Evolutionary conservation across 2,113 vertebrate genomes (phyloP).

Genomic region (Alexandromys fortis): DNA sequence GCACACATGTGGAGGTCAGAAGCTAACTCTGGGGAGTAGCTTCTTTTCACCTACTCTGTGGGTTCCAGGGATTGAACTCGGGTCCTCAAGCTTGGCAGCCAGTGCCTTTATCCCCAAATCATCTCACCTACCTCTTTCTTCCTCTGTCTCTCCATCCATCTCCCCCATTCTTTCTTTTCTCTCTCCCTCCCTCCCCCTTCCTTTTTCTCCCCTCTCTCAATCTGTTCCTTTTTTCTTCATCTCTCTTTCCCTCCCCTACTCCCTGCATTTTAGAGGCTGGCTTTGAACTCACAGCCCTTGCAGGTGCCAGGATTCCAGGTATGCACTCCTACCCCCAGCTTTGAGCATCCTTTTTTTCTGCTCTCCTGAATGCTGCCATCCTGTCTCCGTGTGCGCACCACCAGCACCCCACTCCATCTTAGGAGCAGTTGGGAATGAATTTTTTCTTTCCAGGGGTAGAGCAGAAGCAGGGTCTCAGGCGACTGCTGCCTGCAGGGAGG

Average conservation of each 20-base stretch:
- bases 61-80: not conserved
- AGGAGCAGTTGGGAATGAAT: not conserved
- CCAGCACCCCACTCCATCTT: no score
- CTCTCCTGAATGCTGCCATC: not conserved
- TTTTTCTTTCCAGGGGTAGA: no score
- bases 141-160: no score
- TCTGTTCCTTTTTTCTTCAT: no score
- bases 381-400: not conserved
- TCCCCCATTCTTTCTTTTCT: no score
- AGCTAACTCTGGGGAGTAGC: not conserved
- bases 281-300: not conserved
- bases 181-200: accelerated
- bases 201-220: no score
- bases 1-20: not conserved
- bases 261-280: not conserved
- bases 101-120: not conserved
- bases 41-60: not conserved
- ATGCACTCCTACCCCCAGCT: not conserved
- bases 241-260: not conserved
- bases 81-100: not conserved
- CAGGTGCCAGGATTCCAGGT: not conserved
- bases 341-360: not conserved
- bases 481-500: not conserved
- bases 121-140: not conserved
- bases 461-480: no score